Base-by-base conservation (phyloP, 2,113 vertebrate genomes). In the Nyctereutes procyonoides region DNA sequence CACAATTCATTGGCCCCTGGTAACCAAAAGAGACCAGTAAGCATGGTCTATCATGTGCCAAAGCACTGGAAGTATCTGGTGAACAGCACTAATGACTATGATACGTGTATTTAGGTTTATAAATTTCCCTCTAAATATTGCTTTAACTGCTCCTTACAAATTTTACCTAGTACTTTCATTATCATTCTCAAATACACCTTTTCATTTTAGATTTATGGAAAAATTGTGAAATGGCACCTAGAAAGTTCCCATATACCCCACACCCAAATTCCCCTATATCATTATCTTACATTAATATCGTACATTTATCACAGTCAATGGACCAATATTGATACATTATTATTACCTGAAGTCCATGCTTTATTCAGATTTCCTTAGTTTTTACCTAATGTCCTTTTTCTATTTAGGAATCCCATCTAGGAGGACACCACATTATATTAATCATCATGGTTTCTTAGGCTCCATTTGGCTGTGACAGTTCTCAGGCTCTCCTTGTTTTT, bases 131-230 rank as follows among this genome's bases (percentile, higher is more conserved):
- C 69, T 14, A 77, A 91, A 38, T 63, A 73, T 35, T 65, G 88
- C 63, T 80, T 94, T 67, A 89, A 22, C 83, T 65, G 71, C 20
- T 88, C 55, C 63, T 96, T 79, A 84, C 55, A 74, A 35, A 63
- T 83, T 62, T 53, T 71, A 58, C n/a, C 38, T 58, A n/a, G 53
- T 26, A 60, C 32, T 79, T 84, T 62, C 26, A 63, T 88, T 65
- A 38, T 71, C 53, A 74, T 55, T 71, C 80, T 88, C 77, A 55
- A 96, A 73, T 90, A 85, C 55, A 63, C 2, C 2, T 2, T 95
- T 58, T 56, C 17, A 43, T 69, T 83, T 89, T 35, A 92, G n/a
- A 43, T 63, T 89, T 90, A 79, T 19, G 26, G 30, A 73, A 73
- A 85, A 85, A 58, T 43, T 35, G 22, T 85, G 35, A 51, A 8